Percentiles rank a stretch among this genome's conserved stretches.
These are phyloP conservation scores for Xanthia togata DNA, from an alignment of 2,888 invertebrate genomes.

Conservation along the genomic window DNA sequence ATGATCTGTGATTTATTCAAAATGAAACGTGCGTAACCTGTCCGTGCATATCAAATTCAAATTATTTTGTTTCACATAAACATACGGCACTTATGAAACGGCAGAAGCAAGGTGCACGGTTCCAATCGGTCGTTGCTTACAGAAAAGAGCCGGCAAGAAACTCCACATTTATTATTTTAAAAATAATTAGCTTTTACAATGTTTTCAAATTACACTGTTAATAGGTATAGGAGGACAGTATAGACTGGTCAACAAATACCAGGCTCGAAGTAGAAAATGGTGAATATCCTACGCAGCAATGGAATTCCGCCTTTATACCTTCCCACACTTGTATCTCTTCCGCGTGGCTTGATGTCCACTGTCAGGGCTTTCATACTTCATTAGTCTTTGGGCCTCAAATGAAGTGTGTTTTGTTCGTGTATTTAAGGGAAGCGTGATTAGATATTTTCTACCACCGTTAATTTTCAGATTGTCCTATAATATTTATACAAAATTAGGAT, in stretches of 20 bases:
- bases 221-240: not conserved
- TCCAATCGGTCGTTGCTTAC: not conserved
- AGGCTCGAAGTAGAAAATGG: not conserved
- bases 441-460: slow-evolving; percentile 2
- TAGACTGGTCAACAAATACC: too few species aligned
- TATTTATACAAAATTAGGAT: too few species aligned
- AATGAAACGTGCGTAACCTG: not conserved
- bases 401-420: slow-evolving; percentile 45
- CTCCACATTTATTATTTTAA: not conserved
- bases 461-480: too few species aligned
- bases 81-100: not conserved
- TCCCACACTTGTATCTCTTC: slow-evolving; percentile 63
- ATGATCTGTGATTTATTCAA: too few species aligned
- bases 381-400: slow-evolving; percentile 52
- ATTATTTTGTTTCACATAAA: not conserved
- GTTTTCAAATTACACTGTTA: not conserved
- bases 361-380: slow-evolving; percentile 54
- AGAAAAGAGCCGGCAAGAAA: not conserved
- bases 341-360: slow-evolving; percentile 55
- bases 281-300: not conserved
- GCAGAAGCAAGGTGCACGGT: not conserved
- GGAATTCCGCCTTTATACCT: slow-evolving; percentile 22
- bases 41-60: not conserved
- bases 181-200: not conserved
- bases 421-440: slow-evolving; percentile 16